phyloP scores from a whole-genome alignment of 2,888 invertebrate genomes.

The Drosophila neonasuta region DNA sequence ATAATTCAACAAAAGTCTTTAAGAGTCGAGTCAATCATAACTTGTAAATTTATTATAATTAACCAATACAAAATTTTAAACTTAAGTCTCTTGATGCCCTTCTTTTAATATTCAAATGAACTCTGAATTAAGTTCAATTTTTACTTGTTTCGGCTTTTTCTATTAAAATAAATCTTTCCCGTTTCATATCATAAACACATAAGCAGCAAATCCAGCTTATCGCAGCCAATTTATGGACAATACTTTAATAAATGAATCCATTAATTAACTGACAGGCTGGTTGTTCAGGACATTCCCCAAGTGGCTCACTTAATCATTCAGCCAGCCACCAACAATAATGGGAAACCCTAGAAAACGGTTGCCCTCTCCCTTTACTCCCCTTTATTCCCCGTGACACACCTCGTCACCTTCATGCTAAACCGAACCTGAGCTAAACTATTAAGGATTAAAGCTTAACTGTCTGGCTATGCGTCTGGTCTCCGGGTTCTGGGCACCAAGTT shows the following conservation, averaged over 20 bases:
- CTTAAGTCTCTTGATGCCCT: too few relatives aligned
- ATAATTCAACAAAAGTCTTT: too few relatives aligned
- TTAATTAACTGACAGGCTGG: conserved; percentile 53
- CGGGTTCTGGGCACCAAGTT: conserved; percentile 2
- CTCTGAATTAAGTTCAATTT: neutral
- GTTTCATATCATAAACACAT: conserved; percentile 13
- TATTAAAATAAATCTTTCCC: neutral
- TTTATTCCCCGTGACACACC: neutral
- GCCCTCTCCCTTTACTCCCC: neutral
- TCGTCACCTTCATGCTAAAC: neutral
- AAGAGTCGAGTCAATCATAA: too few relatives aligned
- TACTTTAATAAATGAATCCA: conserved; percentile 53
- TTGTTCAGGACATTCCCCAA: conserved; percentile 42
- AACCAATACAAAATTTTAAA: too few relatives aligned
- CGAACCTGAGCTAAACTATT: conserved; percentile 50
- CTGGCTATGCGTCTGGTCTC: conserved; percentile 62
- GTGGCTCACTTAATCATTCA: conserved; percentile 63
- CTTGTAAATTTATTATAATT: too few relatives aligned
- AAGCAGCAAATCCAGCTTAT: conserved; percentile 25
- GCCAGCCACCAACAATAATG: conserved; percentile 19
- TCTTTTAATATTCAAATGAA: neutral
- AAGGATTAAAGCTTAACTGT: conserved; percentile 72
- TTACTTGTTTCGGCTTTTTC: neutral
- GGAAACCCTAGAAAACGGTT: conserved; percentile 60
- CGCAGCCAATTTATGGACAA: conserved; percentile 23